Percentiles rank a stretch among this genome's conserved stretches.
Conservation (phyloP, 2,113 vertebrate species). For the Daboia siamensis region DNA sequence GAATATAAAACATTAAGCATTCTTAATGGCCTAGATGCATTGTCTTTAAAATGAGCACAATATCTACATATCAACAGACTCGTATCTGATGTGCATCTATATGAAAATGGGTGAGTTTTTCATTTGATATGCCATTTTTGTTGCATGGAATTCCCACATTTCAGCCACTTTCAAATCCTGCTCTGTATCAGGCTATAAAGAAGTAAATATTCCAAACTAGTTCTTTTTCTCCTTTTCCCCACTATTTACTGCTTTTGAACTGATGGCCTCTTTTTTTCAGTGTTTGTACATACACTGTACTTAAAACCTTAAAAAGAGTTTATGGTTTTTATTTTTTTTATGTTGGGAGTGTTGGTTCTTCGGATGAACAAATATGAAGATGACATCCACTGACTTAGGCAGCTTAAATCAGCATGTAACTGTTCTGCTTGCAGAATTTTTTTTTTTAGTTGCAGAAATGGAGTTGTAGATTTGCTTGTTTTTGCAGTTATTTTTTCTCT, state of each 20-base stretch:
- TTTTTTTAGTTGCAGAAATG: background rate
- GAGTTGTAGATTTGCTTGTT: background rate
- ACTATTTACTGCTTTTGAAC: background rate
- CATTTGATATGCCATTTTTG: background rate
- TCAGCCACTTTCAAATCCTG: background rate
- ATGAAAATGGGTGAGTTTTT: conserved; percentile 21
- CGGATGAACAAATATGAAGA: background rate
- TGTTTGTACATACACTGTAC: background rate
- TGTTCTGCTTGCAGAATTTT: background rate
- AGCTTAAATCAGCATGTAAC: background rate
- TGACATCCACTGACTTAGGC: background rate
- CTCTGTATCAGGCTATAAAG: background rate
- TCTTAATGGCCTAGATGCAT: conserved; percentile 53
- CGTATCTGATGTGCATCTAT: conserved; percentile 6
- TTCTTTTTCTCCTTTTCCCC: background rate
- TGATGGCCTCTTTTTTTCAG: background rate
- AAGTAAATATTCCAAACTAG: background rate
- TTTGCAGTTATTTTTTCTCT: background rate
- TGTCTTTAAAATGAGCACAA: conserved; percentile 34
- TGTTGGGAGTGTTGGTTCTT: background rate
- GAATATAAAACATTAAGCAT: conserved; percentile 57
- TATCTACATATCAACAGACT: conserved; percentile 19
- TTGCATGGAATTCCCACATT: conserved; percentile 5
- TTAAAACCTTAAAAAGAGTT: background rate
- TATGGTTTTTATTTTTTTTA: background rate